Conservation (phyloP, 2,888 invertebrate species). For the Drosophila pseudotakahashii region DNA sequence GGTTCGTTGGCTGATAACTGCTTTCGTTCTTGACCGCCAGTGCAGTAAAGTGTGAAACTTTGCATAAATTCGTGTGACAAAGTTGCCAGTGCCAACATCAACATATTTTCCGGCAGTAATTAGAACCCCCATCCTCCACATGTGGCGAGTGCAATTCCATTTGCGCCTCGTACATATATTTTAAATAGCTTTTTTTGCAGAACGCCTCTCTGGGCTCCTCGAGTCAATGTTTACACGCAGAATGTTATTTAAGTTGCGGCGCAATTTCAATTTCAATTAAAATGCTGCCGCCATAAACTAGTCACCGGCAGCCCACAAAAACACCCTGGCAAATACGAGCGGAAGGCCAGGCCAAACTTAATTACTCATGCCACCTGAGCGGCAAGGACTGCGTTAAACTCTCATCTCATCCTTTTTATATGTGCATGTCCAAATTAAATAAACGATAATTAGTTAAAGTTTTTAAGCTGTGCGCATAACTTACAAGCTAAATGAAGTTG, state of each 20-base stretch:
- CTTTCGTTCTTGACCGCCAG: slow-evolving; percentile 50
- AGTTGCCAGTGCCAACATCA: slow-evolving; percentile 67
- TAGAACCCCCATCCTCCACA: slow-evolving; percentile 49
- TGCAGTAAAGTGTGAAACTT: slow-evolving; percentile 73
- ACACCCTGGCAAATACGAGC: slow-evolving; percentile 6
- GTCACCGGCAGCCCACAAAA: slow-evolving; percentile 23
- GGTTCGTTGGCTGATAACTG: slow-evolving; percentile 42
- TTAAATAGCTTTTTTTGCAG: slow-evolving; percentile 55
- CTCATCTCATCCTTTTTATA: slow-evolving; percentile 10
- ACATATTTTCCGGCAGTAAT: slow-evolving; percentile 74
- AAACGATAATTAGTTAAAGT: slow-evolving; percentile 79
- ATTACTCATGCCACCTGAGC: slow-evolving; percentile 68
- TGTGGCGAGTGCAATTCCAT: slow-evolving; percentile 63
- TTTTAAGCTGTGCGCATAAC: slow-evolving; percentile 64
- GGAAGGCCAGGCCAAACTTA: slow-evolving; percentile 59
- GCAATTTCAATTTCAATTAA: slow-evolving; percentile 76
- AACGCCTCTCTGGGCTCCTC: slow-evolving; percentile 8
- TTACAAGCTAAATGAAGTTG: slow-evolving; percentile 68
- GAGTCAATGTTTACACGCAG: slow-evolving; percentile 65
- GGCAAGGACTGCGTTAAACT: slow-evolving; percentile 51
- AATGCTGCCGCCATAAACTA: slow-evolving; percentile 60
- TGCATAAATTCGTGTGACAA: slow-evolving; percentile 71
- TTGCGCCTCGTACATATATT: slow-evolving; percentile 43
- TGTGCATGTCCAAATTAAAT: slow-evolving; percentile 57
- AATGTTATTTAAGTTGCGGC: slow-evolving; percentile 73